A percentile compares a stretch with the other conserved stretches of the same genome.
Evolutionary conservation across 1,140 invertebrate species (phyloP).

Genomic region (Battus philenor): DNA sequence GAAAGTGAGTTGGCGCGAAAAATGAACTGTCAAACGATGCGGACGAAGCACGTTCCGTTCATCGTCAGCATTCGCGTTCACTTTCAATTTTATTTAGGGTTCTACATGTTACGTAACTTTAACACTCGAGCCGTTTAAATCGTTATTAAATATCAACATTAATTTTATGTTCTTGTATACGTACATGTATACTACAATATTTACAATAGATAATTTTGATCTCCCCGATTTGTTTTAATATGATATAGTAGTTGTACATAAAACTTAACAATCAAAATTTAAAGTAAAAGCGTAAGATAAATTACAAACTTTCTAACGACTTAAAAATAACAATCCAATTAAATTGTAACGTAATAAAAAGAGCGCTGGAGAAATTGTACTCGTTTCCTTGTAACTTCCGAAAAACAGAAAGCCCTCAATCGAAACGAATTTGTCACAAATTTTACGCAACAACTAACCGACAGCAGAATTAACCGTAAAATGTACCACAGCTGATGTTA

Average conservation of each 20-base stretch:
- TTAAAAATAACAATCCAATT: slow-evolving; percentile 3
- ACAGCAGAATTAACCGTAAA: slow-evolving; percentile 1
- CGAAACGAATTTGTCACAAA: slow-evolving; percentile 29
- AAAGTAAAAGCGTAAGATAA: background rate
- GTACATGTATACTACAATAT: too few species aligned
- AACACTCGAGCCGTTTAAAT: too few species aligned
- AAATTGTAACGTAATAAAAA: slow-evolving; percentile 7
- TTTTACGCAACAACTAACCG: slow-evolving; percentile 15
- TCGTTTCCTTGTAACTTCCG: background rate
- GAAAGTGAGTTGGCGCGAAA: slow-evolving; percentile 35
- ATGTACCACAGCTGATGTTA: slow-evolving; percentile 27
- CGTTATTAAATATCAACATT: too few species aligned
- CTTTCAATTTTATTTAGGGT: slow-evolving; percentile 26
- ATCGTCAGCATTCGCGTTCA: slow-evolving; percentile 20
- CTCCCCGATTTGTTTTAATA: too few species aligned
- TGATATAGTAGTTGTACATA: too few species aligned
- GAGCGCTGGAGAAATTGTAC: slow-evolving; percentile 3
- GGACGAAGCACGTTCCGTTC: slow-evolving; percentile 10
- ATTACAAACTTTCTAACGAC: background rate
- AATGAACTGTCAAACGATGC: slow-evolving; percentile 28
- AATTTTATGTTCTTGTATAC: too few species aligned
- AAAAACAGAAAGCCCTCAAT: slow-evolving; percentile 7
- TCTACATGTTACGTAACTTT: background rate
- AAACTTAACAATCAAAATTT: too few species aligned
- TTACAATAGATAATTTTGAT: background rate